Evolutionary conservation across 2,797 vertebrate genomes (phyloP), one percentile per base, ranked within the genome.

Genomic region (Urosaurus nigricauda): DNA sequence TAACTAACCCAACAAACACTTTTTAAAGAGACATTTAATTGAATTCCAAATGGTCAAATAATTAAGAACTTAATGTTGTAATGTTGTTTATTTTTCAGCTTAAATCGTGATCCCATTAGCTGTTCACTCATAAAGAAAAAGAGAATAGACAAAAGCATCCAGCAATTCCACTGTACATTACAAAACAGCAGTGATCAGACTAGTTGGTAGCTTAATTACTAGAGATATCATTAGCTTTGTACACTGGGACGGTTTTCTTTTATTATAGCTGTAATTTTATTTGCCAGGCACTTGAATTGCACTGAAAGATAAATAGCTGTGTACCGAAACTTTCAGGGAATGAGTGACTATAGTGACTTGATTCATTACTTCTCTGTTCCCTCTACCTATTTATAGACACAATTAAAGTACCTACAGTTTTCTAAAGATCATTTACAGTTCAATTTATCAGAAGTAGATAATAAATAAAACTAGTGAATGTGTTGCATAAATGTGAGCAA

Each of bases 31-130:
- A 90, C 92, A 89, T 79, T 92, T 91, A 87, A 93, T 92, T 95
- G 83, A 92, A 91, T 75, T 94, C 74, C 86, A 93, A 94, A 93
- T 93, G 90, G 89, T 88, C 89, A 96, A 93, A 94, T 92, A 95
- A 94, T 94, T 96, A 95, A 94, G 85, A 75, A 89, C 43, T 92
- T 93, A 89, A 92, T 90, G 65, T 87, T 95, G 88, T 90, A 94
- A 91, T 90, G 86, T 7, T 87, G 53, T 94, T 95, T 94, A 94
- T 87, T 93, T 89, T 87, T 90, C 86, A 94, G 85, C 47, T 93
- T 94, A 94, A 95, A 93, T 92, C 53, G 91, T 91, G 90, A 95
- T 77, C 85, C 83, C 94, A 93, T 96, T 94, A 95, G 91, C 84
- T 95, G 83, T 90, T 95, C 83, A 94, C 86, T 94, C 83, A 92